phyloP scores from a whole-genome alignment of 2,888 invertebrate species.

The Yponomeuta evonymella region DNA sequence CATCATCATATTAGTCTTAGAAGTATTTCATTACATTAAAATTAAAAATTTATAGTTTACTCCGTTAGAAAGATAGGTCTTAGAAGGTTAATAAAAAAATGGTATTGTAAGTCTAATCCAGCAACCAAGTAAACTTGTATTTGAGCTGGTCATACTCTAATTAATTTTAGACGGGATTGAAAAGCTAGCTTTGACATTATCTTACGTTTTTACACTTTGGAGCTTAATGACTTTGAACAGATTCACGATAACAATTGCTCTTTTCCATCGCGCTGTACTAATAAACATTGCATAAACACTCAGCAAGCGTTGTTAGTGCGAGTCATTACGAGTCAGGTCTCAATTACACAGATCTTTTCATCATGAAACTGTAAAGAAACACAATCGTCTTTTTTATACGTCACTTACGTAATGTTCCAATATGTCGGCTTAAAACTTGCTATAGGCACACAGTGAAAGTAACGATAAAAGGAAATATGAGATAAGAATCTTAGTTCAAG shows the following conservation, averaged over 20 bases:
- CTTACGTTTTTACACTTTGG: background rate
- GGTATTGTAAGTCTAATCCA: too few relatives aligned
- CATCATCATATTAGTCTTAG: too few relatives aligned
- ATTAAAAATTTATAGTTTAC: too few relatives aligned
- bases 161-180: too few relatives aligned
- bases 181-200: too few relatives aligned
- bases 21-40: too few relatives aligned
- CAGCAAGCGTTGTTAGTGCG: background rate
- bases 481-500: background rate
- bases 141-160: background rate
- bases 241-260: background rate
- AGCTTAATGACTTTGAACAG: background rate
- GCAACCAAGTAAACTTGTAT: background rate
- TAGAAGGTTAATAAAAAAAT: too few relatives aligned
- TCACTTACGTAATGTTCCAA: background rate
- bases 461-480: background rate
- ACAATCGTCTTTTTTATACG: background rate
- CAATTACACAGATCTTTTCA: background rate
- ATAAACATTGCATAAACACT: background rate
- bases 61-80: too few relatives aligned
- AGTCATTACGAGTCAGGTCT: background rate
- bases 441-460: background rate
- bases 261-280: background rate
- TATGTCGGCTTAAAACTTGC: background rate
- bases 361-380: background rate